phyloP scores from a whole-genome alignment of 1,140 invertebrate species.

The Drosophila orena region DNA sequence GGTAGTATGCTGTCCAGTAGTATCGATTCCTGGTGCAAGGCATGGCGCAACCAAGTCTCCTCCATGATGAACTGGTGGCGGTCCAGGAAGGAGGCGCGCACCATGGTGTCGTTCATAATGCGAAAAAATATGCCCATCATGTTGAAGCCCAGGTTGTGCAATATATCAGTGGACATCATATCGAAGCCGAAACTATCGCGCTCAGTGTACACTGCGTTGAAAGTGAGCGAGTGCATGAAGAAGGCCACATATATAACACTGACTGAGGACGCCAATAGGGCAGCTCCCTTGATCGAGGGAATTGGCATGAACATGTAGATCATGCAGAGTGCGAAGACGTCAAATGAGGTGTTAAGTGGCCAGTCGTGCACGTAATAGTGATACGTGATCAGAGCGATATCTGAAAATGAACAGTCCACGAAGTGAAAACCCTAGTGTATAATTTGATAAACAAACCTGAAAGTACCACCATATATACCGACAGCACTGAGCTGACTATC shows the following conservation, averaged over 20 bases:
- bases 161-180: conserved; percentile 87
- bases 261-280: conserved; percentile 87
- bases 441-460: conserved; percentile 40
- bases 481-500: conserved; percentile 84
- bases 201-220: not conserved
- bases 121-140: conserved; percentile 93
- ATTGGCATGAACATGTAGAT: conserved; percentile 92
- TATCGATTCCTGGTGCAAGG: conserved; percentile 93
- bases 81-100: conserved; percentile 94
- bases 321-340: conserved; percentile 89
- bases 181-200: not conserved
- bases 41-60: conserved; percentile 91
- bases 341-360: conserved; percentile 87
- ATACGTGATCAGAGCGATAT: conserved; percentile 86
- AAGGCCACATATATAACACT: conserved; percentile 87
- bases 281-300: conserved; percentile 87
- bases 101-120: conserved; percentile 93
- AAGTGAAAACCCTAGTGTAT: too few species aligned
- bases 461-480: conserved; percentile 51
- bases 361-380: conserved; percentile 75
- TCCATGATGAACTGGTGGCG: conserved; percentile 93
- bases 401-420: conserved; percentile 53
- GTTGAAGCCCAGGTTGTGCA: conserved; percentile 92
- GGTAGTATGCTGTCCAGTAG: conserved; percentile 95
- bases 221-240: conserved; percentile 87